These are phyloP conservation scores for Syrista parreyssii DNA, from an alignment of 2,888 invertebrate genomes.

Conservation along the genomic window DNA sequence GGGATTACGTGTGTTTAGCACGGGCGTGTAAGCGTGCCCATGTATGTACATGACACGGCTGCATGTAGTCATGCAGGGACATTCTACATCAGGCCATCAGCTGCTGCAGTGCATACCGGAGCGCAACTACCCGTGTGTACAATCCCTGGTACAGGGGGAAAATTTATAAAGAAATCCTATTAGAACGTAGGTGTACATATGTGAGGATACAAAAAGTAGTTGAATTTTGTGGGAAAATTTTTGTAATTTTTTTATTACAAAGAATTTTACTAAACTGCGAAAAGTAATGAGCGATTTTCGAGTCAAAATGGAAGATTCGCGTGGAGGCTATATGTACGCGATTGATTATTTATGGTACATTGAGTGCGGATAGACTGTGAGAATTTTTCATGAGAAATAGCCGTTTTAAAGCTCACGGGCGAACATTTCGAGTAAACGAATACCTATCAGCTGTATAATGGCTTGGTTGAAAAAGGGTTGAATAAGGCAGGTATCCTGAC, in stretches of 20 bases:
- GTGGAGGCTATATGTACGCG: background rate
- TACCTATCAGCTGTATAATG: constrained; percentile 38
- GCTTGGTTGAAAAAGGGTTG: background rate
- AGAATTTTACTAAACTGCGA: background rate
- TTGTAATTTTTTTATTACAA: background rate
- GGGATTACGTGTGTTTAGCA: constrained; percentile 6
- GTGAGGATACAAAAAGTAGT: background rate
- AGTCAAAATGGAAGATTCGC: background rate
- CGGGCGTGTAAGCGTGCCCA: background rate
- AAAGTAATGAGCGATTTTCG: background rate
- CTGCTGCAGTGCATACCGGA: background rate
- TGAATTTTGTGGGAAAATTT: background rate
- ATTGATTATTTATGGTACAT: background rate
- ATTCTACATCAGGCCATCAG: background rate
- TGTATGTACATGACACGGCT: background rate
- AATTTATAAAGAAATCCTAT: background rate
- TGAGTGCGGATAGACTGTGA: background rate
- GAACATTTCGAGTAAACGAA: constrained; percentile 40
- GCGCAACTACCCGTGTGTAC: background rate
- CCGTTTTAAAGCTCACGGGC: constrained; percentile 39
- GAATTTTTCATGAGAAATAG: background rate
- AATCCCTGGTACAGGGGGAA: background rate
- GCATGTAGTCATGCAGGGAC: background rate
- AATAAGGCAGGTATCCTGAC: background rate
- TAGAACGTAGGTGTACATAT: background rate